Percentiles rank a stretch among this genome's conserved stretches.
Conservation (phyloP, 2,113 vertebrate genomes). For the Laterallus jamaicensis region DNA sequence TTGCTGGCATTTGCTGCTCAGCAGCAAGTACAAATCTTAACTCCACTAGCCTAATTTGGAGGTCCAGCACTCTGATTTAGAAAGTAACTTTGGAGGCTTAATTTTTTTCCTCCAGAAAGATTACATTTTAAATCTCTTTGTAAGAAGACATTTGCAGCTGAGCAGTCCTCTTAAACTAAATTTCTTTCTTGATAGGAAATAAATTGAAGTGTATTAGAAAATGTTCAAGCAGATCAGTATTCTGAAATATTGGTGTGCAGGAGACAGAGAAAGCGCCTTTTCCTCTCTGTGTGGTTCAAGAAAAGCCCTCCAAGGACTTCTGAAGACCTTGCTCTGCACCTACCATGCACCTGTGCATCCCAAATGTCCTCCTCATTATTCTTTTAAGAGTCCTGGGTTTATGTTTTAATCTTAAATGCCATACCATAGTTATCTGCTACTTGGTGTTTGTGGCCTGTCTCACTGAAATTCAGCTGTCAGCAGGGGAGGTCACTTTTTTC, state of each 20-base stretch:
- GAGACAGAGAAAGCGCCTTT: not conserved
- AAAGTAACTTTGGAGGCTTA: not conserved
- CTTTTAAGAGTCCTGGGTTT: not conserved
- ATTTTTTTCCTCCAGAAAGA: not conserved
- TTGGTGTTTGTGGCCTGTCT: not conserved
- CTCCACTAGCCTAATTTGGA: not conserved
- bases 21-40: not conserved
- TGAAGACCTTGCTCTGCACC: not conserved
- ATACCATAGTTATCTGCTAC: not conserved
- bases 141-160: conserved; percentile 16
- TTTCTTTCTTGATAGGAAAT: not conserved
- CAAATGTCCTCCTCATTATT: not conserved
- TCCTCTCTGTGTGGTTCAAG: not conserved
- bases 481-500: not conserved
- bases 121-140: conserved; percentile 27
- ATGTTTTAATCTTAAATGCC: not conserved
- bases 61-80: not conserved
- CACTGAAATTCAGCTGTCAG: not conserved
- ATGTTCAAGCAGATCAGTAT: not conserved
- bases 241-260: not conserved
- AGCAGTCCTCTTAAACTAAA: not conserved
- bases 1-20: conserved; percentile 3
- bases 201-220: conserved; percentile 12
- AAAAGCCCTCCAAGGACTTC: not conserved
- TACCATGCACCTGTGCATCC: not conserved